Evolutionary conservation across 2,888 invertebrate genomes (phyloP), one percentile per base, ranked within the genome.

Genomic region (Parapristionchus giblindavisi): DNA sequence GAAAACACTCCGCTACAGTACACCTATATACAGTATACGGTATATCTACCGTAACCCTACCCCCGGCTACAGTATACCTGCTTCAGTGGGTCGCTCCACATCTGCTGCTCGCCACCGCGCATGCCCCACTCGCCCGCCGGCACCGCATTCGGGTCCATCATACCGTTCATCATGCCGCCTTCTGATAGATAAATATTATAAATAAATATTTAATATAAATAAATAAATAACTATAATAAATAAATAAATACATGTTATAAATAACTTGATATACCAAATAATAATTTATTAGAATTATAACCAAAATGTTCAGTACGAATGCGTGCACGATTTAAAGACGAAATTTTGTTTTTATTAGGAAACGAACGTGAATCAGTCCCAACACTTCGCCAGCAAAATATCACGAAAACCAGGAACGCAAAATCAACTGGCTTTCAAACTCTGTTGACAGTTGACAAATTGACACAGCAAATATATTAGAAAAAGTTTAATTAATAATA

Each of bases 31-130:
- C n/a, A n/a, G n/a, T n/a, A 21, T 4, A 52, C 52, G 24, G 11
- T 52, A 21, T n/a, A n/a, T 52, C 43, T n/a, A 52, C 56, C 27
- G 29, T 17, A 43, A 43, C 17, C 17, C 43, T 43, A 14, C 43
- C 43, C 43, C 43, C 17, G 11, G 43, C 11, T 8, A 43, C 43
- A 6, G 4, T 43, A 43, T 32, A 65, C 63, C 63, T 27, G 63
- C 51, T 78, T 78, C 70, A 81, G 77, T 3, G 81, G 77, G 36
- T 83, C 80, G 40, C 81, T 78, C 83, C 83, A 83, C 60, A 81
- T 77, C 8, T 58, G 79, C 51, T 80, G 80, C 17, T 60, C 61
- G 43, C 60, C 72, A 11, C 51, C 52, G 38, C 73, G 36, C 71
- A 71, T 71, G 24, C 71, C 71, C 71, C 71, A 71, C 40, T 71